Base-by-base conservation (phyloP, 2,113 vertebrate genomes). In the Ellobius talpinus region DNA sequence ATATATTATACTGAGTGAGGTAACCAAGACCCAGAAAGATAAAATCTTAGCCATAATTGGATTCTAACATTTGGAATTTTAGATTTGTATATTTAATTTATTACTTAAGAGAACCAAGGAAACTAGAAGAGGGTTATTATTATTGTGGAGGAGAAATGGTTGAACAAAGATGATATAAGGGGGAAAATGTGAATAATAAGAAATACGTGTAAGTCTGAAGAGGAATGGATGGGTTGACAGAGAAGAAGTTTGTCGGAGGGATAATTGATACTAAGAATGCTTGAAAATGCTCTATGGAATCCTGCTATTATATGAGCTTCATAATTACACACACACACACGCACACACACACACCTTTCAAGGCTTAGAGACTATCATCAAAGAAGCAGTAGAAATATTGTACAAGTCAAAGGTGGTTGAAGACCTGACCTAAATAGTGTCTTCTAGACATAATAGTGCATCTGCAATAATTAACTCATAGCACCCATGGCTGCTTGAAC, bases 171-270 rank as follows among this genome's bases (percentile, higher is more conserved):
- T 52, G 17, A 72, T 58, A 58, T n/a, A 12, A 39, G 12, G 31
- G 23, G 3, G 0, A 23, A n/a, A 82, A 61, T n/a, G 19, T 61
- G 12, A 82, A 61, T 39, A n/a, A n/a, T 23, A n/a, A 55, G 3
- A 23, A 58, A 61, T 17, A 61, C 3, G 23, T 58, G 7, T 61
- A 55, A 26, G 36, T 55, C 11, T 52, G n/a, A 52, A 81, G 50
- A 58, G 10, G 4, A 81, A 55, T n/a, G 78, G 11, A 24, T 58
- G 52, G 1, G 11, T 82, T 39, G 52, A 1, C 33, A 81, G 10
- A 36, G 33, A n/a, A 5, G 10, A 36, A 2, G 9, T n/a, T 55
- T 7, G 19, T 10, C 33, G 9, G 10, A 58, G 5, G 4, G 10
- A 81, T 81, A 81, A 58, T 5, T 55, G 23, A 24, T 24, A 81